These are phyloP conservation scores for Aporophyla lueneburgensis DNA, from an alignment of 2,888 invertebrate genomes.

Conservation along the genomic window DNA sequence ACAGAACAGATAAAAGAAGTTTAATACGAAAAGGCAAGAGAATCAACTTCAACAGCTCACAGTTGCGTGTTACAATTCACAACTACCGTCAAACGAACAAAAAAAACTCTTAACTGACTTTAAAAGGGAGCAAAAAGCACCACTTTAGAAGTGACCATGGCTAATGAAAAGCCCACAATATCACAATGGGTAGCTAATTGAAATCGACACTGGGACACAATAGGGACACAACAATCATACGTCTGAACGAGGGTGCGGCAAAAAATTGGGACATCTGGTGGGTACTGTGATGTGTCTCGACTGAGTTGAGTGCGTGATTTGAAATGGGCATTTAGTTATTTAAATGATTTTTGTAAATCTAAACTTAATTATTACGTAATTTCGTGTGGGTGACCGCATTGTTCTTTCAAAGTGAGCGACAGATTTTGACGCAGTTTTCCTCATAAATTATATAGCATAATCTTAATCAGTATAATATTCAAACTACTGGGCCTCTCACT, in stretches of 20 bases:
- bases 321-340: neutral
- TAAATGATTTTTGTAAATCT: too few relatives aligned
- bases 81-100: conserved; percentile 30
- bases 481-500: too few relatives aligned
- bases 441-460: too few relatives aligned
- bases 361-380: too few relatives aligned
- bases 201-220: conserved; percentile 78
- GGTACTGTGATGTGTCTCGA: conserved; percentile 38
- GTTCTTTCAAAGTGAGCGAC: too few relatives aligned
- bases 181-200: conserved; percentile 80
- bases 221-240: conserved; percentile 58
- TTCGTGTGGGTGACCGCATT: too few relatives aligned
- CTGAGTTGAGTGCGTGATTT: conserved; percentile 58
- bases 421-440: neutral
- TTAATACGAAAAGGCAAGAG: neutral
- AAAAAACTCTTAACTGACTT: conserved; percentile 38
- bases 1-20: neutral
- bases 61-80: conserved; percentile 46
- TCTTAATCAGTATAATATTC: too few relatives aligned
- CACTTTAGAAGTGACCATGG: conserved; percentile 57
- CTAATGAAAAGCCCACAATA: conserved; percentile 63
- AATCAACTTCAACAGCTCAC: neutral
- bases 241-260: conserved; percentile 61
- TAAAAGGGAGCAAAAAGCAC: conserved; percentile 41
- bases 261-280: conserved; percentile 82